These are phyloP conservation scores for Phenganax marumi DNA, from an alignment of 92 coral and sea anemone genomes.

Conservation along the genomic window DNA sequence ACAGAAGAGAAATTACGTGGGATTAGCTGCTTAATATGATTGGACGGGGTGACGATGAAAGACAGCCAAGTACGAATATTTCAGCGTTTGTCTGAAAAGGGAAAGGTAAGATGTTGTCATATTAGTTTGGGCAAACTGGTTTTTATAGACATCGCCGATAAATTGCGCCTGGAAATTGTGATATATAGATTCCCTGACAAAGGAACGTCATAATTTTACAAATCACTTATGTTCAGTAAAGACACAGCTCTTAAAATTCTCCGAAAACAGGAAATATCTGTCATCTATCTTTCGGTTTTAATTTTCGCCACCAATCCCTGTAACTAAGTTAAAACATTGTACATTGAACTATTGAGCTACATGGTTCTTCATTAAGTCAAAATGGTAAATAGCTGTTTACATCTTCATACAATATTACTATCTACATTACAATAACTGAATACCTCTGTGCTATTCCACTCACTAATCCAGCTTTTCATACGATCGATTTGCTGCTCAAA, in stretches of 20 bases:
- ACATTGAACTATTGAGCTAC: no score
- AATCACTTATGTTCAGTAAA: no score
- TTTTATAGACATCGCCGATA: neutral
- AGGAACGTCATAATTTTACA: neutral
- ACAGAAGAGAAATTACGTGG: conserved; percentile 11
- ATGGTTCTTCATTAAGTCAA: neutral
- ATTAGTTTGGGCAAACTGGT: neutral
- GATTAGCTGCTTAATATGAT: conserved; percentile 32
- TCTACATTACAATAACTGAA: neutral
- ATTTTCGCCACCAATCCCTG: no score
- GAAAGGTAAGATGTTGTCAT: no score
- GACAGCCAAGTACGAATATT: neutral
- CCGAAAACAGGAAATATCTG: neutral
- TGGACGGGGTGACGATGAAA: neutral
- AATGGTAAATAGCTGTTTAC: neutral
- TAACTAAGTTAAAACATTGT: no score
- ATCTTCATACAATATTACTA: neutral
- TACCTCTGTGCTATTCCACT: conserved; percentile 89
- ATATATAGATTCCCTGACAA: neutral
- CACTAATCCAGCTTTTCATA: conserved; percentile 84
- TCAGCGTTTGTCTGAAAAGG: no score
- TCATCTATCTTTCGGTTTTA: neutral
- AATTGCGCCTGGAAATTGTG: neutral
- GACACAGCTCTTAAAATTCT: no score
- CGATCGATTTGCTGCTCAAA: conserved; percentile 92